Base-by-base conservation (phyloP, 2,113 vertebrate species). In the Pseudorhombus dupliciocellatus region DNA sequence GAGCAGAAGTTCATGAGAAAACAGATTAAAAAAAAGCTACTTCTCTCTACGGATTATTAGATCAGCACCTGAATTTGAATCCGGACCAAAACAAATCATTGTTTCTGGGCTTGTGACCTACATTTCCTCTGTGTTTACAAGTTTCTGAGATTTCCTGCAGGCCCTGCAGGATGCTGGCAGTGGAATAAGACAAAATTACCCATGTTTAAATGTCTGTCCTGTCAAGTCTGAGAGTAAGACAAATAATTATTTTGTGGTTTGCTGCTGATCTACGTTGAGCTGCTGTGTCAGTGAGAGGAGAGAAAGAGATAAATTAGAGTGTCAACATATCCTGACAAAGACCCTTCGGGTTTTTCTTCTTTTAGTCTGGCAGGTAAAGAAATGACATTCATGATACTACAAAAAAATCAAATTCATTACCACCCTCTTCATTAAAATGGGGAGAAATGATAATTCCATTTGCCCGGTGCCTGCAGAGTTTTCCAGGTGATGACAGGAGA, bases 371-470 rank as follows among this genome's bases (percentile, higher is more conserved):
- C 26, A 75, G 21, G 22, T 55, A 61, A 42, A 22, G 28, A 85
- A 78, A 75, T 30, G 44, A 60, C 53, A 44, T 2, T 53, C 4
- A 28, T 22, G 15, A 16, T 22, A 51, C 22, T 62, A 62, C 28
- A 60, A 71, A 18, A 78, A 64, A 60, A 69, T 83, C 1, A 37
- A 82, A 74, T 20, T 68, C 66, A 81, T 68, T 2, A 75, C 24
- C 30, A 70, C 22, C 15, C 18, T 83, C 70, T 76, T 81, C 77
- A 85, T 84, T 83, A 85, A 86, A 85, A 73, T 60, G 66, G 28
- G 24, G 63, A 56, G 66, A 79, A 75, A 70, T 90, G 79, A 90
- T 81, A 86, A 26, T 63, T 88, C 83, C 85, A 90, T 91, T 89
- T 89, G 75, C 55, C 66, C 75, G 79, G 28, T 51, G 80, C 86